Base-by-base conservation (phyloP, 1,140 invertebrate species). In the Hirudo medicinalis region DNA sequence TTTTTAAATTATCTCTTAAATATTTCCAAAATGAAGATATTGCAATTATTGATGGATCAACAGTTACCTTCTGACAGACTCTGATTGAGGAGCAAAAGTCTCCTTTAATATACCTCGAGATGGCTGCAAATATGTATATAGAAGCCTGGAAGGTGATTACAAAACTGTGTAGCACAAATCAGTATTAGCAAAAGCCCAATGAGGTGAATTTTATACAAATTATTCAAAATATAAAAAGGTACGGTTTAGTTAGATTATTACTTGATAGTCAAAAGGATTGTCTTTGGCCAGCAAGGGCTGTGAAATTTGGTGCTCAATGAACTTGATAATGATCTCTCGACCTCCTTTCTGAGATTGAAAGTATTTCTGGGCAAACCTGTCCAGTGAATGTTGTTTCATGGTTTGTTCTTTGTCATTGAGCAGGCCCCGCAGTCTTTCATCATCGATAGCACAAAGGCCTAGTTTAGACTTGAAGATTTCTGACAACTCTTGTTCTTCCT, bases 401-500 rank as follows among this genome's bases (percentile, higher is more conserved):
- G 69, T 70, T 6, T 49, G 22, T 25, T 70, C 32, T 22, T 70
- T 70, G 69, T 70, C 69, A 19, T 54, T 54, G 15, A 53, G 22
- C 36, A 70, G 53, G 17, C 53, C 13, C 4, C 4, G 32, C 36
- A 70, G 69, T 19, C 69, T 36, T 0, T 70, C 43, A 8, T 3
- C 8, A 15, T 74, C 73, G 0, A 53, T 36, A 25, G 71, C 60
- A 15, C 57, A 32, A 25, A 74, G 70, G 27, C 73, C 73, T 32
- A 74, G 57, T 5, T 36, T 67, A 15, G 73, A 70, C 66, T 74
- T 74, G 70, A 74, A 74, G 29, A 54, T 55, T n/a, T 71, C 73
- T 17, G 73, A 70, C 43, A 74, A 27, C 9, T 71, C 70, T 32
- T 67, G 71, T n/a, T 71, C 73, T 36, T 74, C 73, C 22, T 71